These are phyloP conservation scores for Teleiodes luculella DNA, from an alignment of 2,888 invertebrate genomes.

Conservation along the genomic window DNA sequence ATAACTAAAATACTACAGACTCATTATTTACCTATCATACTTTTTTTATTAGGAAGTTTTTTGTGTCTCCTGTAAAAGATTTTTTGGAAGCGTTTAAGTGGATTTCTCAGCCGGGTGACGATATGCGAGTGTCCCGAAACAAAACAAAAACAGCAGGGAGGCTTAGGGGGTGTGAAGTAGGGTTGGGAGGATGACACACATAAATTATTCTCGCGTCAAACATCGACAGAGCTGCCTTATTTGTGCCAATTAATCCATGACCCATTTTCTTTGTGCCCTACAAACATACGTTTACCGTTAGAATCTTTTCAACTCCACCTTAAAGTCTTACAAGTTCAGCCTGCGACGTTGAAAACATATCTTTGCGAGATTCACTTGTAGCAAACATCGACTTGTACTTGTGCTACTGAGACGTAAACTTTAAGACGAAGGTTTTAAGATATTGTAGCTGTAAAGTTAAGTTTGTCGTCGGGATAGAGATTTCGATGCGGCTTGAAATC, in stretches of 20 bases:
- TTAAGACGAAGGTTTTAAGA: neutral
- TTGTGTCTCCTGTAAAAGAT: too few relatives aligned
- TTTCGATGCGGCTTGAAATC: constrained; percentile 10
- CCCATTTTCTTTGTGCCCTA: constrained; percentile 5
- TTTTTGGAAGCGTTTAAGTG: too few relatives aligned
- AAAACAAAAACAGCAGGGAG: neutral
- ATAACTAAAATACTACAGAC: too few relatives aligned
- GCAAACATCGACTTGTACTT: neutral
- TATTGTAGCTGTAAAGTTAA: neutral
- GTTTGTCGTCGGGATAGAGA: constrained; percentile 2
- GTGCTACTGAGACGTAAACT: neutral
- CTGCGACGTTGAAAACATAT: neutral
- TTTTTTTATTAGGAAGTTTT: too few relatives aligned
- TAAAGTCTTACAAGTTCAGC: neutral
- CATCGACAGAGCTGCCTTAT: constrained; percentile 13
- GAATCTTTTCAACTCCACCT: neutral
- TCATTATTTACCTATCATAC: too few relatives aligned
- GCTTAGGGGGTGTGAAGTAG: neutral
- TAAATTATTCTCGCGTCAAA: constrained; percentile 9
- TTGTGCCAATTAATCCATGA: constrained; percentile 16
- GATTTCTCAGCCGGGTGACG: too few relatives aligned
- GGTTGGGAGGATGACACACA: constrained; percentile 7
- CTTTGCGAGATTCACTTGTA: neutral
- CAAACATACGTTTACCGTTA: neutral
- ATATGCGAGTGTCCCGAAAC: neutral